Conservation (phyloP, 2,888 invertebrate species). For the Agrochola circellaris region DNA sequence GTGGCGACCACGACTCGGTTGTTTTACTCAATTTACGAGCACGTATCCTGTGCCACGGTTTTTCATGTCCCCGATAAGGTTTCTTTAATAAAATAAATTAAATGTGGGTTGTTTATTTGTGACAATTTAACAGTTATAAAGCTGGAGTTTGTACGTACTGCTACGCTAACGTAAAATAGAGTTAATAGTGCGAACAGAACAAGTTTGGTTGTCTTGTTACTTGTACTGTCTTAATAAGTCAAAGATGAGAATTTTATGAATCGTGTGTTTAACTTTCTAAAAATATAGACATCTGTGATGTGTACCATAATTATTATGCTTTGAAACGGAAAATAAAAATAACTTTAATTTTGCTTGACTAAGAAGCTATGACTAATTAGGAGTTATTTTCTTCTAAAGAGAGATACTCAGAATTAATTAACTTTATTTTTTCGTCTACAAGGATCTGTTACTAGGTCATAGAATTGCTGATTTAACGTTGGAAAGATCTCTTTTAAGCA, state of each 20-base stretch:
- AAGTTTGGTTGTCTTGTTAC: neutral
- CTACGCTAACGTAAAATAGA: neutral
- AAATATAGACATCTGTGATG: neutral
- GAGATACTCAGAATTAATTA: slow-evolving; percentile 28
- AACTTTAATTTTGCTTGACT: neutral
- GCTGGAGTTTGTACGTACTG: neutral
- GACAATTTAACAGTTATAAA: slow-evolving; percentile 7
- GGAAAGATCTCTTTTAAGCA: neutral
- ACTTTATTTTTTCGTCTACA: slow-evolving; percentile 2
- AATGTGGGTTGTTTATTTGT: slow-evolving; percentile 22
- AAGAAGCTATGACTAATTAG: slow-evolving; percentile 18
- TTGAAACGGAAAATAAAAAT: slow-evolving; percentile 2
- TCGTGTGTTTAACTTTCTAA: neutral
- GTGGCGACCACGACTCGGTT: slow-evolving; percentile 31
- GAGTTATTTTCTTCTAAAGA: slow-evolving; percentile 5
- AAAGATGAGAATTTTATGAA: neutral
- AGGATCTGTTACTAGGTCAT: neutral
- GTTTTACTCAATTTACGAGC: slow-evolving; percentile 55
- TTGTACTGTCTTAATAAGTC: neutral
- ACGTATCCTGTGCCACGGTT: slow-evolving; percentile 19
- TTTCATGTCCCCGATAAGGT: slow-evolving; percentile 41
- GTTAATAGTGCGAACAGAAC: neutral
- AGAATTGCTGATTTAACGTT: neutral
- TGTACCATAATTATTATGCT: slow-evolving; percentile 15
- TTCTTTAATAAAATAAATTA: slow-evolving; percentile 34